Conservation (phyloP, 2,113 vertebrate genomes). For the Lampris incognitus region DNA sequence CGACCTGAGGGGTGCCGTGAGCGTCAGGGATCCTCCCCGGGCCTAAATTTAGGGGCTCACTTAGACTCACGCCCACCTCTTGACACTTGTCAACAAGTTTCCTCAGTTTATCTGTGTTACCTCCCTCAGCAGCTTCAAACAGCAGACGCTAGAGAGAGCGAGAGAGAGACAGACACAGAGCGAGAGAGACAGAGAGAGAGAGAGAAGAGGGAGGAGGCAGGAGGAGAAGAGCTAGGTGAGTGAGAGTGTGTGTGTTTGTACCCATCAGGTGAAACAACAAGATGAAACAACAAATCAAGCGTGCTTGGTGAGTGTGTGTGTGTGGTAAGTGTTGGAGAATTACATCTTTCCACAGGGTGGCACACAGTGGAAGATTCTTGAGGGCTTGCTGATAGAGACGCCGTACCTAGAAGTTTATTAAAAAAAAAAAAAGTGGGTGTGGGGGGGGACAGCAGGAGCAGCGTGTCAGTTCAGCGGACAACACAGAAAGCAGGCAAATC, state of each 20-base stretch:
- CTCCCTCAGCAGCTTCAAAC: conserved; percentile 94
- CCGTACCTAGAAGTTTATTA: conserved; percentile 82
- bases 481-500: background rate
- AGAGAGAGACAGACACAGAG: background rate
- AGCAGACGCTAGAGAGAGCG: conserved; percentile 92
- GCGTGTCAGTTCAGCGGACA: conserved; percentile 22
- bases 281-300: background rate
- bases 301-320: background rate
- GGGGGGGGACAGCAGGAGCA: background rate
- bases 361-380: conserved; percentile 93
- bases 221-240: conserved; percentile 37
- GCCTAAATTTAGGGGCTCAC: conserved; percentile 93
- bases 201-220: too few relatives aligned
- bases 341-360: conserved; percentile 99
- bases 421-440: conserved; percentile 4
- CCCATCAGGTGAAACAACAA: conserved; percentile 13
- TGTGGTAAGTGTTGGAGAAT: conserved; percentile 61
- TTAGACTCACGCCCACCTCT: conserved; percentile 96
- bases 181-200: background rate
- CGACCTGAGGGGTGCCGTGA: conserved; percentile 79
- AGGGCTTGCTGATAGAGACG: conserved; percentile 94
- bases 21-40: conserved; percentile 86
- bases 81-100: conserved; percentile 93
- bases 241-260: conserved; percentile 37
- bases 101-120: conserved; percentile 93